phyloP scores from a whole-genome alignment of 2,797 vertebrate species.

The Rhinichthys osculus region DNA sequence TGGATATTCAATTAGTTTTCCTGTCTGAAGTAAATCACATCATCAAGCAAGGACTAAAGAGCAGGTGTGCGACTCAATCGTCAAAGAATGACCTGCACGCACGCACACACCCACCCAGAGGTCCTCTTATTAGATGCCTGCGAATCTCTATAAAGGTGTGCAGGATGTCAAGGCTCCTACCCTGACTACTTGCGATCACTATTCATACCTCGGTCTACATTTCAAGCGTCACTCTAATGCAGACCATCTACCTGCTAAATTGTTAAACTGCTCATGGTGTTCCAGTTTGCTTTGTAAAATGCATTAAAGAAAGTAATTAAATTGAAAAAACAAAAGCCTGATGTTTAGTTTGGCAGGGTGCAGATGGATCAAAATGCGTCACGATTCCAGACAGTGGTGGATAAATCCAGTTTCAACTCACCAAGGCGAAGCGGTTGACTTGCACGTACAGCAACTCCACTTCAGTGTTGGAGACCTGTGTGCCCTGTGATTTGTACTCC shows the following conservation, averaged over 20 bases:
- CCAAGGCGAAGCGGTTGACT: constrained; percentile 95
- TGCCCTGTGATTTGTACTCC: constrained; percentile 86
- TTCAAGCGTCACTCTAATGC: not conserved
- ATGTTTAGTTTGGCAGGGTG: constrained; percentile 33
- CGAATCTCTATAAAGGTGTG: not conserved
- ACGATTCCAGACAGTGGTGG: not conserved
- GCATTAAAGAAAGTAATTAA: constrained; percentile 31
- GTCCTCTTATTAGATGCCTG: not conserved
- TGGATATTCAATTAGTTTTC: constrained; percentile 9
- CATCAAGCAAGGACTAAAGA: not conserved
- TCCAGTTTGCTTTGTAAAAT: constrained; percentile 15
- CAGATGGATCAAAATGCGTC: constrained; percentile 1
- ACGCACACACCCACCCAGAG: not conserved
- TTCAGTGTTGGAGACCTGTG: constrained; percentile 86
- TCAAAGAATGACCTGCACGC: not conserved
- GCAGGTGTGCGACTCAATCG: not conserved
- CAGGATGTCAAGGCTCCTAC: constrained; percentile 20
- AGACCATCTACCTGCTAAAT: constrained; percentile 9
- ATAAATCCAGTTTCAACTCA: constrained; percentile 70
- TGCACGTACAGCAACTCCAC: constrained; percentile 93
- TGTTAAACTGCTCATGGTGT: constrained; percentile 14
- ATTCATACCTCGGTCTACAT: constrained; percentile 26
- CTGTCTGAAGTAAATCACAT: constrained; percentile 4
- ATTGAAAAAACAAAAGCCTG: constrained; percentile 15
- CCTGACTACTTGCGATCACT: constrained; percentile 19